phyloP scores from a whole-genome alignment of 30 jellyfish, hydroid and myxozoan species.

The Mastigias papua region DNA sequence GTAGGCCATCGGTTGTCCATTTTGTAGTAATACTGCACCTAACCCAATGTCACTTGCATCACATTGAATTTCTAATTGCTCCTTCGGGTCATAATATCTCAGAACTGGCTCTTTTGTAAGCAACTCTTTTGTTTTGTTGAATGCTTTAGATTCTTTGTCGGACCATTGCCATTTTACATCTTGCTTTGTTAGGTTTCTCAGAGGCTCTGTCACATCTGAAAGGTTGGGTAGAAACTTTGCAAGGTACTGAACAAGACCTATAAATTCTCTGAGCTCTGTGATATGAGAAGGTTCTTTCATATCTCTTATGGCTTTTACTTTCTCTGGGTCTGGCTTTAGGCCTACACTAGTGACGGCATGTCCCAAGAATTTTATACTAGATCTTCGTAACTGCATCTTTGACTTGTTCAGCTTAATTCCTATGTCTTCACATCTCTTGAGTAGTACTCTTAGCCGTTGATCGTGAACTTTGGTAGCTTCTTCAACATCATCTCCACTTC shows the following conservation, averaged over 20 bases:
- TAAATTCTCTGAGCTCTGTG: slow-evolving; percentile 48
- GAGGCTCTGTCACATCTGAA: slow-evolving; percentile 63
- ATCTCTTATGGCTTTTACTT: slow-evolving; percentile 55
- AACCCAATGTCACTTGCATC: slow-evolving; percentile 67
- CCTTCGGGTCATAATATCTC: slow-evolving; percentile 50
- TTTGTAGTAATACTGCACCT: slow-evolving; percentile 74
- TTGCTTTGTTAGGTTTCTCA: slow-evolving; percentile 66
- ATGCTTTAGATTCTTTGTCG: slow-evolving; percentile 43
- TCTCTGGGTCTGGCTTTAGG: slow-evolving; percentile 71
- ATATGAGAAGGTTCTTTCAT: slow-evolving; percentile 58
- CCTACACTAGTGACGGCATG: slow-evolving; percentile 62
- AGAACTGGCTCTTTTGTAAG: slow-evolving; percentile 45
- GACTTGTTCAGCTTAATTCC: slow-evolving; percentile 55
- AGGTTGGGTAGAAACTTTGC: slow-evolving; percentile 68
- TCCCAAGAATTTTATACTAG: slow-evolving; percentile 56
- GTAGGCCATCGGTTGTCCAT: slow-evolving; percentile 62
- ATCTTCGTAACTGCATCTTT: slow-evolving; percentile 36
- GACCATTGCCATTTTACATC: slow-evolving; percentile 53
- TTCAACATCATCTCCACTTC: slow-evolving; percentile 20
- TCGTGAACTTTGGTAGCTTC: slow-evolving; percentile 49
- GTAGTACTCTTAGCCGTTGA: slow-evolving; percentile 34
- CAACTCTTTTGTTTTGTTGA: slow-evolving; percentile 54
- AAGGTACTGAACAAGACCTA: slow-evolving; percentile 61
- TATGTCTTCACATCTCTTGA: slow-evolving; percentile 31
- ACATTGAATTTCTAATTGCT: slow-evolving; percentile 59